These are phyloP conservation scores for Drosophila prolongata DNA, from an alignment of 2,888 invertebrate species.

Conservation along the genomic window DNA sequence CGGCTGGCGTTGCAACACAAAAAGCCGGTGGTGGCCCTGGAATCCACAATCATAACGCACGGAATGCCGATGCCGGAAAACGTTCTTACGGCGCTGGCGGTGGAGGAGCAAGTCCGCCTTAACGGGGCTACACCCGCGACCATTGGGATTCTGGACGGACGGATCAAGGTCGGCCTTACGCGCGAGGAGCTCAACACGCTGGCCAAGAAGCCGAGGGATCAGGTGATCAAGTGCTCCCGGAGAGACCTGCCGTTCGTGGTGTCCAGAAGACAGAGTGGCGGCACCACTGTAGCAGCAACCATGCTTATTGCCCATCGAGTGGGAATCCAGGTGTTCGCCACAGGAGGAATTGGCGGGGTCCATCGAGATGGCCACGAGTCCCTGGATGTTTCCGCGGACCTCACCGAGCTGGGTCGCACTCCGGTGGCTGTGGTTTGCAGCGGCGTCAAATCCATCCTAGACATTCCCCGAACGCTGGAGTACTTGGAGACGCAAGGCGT, in stretches of 20 bases:
- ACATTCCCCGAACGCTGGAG: constrained; percentile 96
- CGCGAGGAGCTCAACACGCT: constrained; percentile 88
- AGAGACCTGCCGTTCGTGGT: constrained; percentile 92
- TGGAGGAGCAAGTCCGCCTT: constrained; percentile 90
- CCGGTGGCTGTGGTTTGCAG: constrained; percentile 96
- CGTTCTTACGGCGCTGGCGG: constrained; percentile 91
- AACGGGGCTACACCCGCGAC: constrained; percentile 96
- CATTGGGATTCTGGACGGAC: constrained; percentile 93
- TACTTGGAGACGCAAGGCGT: constrained; percentile 98
- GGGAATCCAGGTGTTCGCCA: constrained; percentile 96
- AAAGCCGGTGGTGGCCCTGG: constrained; percentile 95
- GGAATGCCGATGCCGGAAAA: constrained; percentile 98
- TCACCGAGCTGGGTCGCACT: constrained; percentile 94
- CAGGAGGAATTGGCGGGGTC: constrained; percentile 95
- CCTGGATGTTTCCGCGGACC: constrained; percentile 97
- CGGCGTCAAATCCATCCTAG: constrained; percentile 98
- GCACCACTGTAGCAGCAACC: constrained; percentile 98
- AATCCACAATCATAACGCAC: constrained; percentile 99
- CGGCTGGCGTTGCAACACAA: constrained; percentile 87
- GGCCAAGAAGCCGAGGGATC: constrained; percentile 84
- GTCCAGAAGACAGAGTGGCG: constrained; percentile 90
- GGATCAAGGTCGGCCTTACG: constrained; percentile 91
- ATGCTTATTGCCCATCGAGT: constrained; percentile 92
- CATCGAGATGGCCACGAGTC: constrained; percentile 94
- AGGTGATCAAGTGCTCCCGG: constrained; percentile 92